A percentile compares a stretch with the other conserved stretches of the same genome.
phyloP scores from a whole-genome alignment of 2,113 vertebrate species.

The Xerus inauris region DNA sequence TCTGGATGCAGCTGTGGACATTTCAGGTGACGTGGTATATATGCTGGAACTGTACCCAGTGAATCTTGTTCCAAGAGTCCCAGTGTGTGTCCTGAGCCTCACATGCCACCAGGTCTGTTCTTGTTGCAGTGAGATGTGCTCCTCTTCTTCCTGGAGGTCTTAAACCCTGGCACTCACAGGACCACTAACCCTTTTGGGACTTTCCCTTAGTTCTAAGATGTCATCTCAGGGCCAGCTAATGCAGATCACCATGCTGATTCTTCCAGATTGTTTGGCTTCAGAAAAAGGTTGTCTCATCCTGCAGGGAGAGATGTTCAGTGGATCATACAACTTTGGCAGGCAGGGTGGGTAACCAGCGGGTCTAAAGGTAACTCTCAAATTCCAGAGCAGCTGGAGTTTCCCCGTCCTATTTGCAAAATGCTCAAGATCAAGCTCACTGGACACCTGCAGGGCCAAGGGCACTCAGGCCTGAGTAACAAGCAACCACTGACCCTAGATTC shows the following conservation, averaged over 20 bases:
- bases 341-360: fast-evolving
- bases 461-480: background rate
- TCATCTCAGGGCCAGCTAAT: background rate
- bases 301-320: background rate
- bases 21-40: no score
- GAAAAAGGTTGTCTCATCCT: background rate
- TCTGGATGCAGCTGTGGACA: background rate
- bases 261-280: background rate
- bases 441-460: fast-evolving
- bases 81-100: background rate
- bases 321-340: background rate
- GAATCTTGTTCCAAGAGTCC: background rate
- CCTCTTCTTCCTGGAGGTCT: background rate
- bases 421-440: no score
- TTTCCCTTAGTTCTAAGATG: background rate
- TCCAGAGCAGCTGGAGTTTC: no score
- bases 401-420: background rate
- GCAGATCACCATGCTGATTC: background rate
- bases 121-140: background rate
- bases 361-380: fast-evolving
- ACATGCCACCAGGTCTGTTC: fast-evolving
- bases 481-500: no score
- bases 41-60: fast-evolving
- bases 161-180: background rate
- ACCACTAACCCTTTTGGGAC: background rate